Percentiles rank a stretch among this genome's conserved stretches.
phyloP scores from a whole-genome alignment of 2,797 vertebrate species.

The Cygnus olor region DNA sequence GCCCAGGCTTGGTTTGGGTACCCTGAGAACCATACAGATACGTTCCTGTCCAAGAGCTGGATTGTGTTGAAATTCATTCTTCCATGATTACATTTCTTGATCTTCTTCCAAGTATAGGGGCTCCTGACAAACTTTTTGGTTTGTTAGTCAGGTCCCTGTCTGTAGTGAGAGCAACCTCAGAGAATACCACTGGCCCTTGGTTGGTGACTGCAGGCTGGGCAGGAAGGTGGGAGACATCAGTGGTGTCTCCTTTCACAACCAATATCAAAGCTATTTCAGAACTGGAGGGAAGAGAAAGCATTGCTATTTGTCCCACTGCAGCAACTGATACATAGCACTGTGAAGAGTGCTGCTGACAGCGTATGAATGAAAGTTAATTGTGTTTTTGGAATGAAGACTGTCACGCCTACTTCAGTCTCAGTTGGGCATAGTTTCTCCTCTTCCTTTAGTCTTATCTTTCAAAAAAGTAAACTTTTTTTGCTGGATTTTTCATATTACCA shows the following conservation, averaged over 20 bases:
- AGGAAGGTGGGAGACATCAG: neutral
- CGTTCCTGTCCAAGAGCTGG: neutral
- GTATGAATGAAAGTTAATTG: slow-evolving; percentile 47
- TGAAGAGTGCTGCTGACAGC: neutral
- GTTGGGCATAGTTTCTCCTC: neutral
- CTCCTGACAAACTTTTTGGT: neutral
- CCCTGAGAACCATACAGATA: neutral
- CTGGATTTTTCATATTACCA: slow-evolving; percentile 2
- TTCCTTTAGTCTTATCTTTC: slow-evolving; percentile 4
- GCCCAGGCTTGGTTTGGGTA: neutral
- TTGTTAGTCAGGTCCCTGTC: neutral
- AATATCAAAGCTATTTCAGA: neutral
- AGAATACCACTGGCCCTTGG: neutral
- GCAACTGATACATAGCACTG: neutral
- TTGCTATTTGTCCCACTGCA: neutral
- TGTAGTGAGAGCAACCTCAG: neutral
- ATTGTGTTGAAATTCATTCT: neutral
- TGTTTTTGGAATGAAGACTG: slow-evolving; percentile 15
- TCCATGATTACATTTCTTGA: neutral
- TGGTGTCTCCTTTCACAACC: neutral
- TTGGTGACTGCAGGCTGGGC: neutral
- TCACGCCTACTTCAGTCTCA: slow-evolving; percentile 25
- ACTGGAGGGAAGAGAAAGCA: neutral
- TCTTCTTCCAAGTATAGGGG: neutral
- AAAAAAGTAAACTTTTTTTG: slow-evolving; percentile 1